Evolutionary conservation across 2,797 vertebrate species (phyloP), one percentile per base, ranked within the genome.

Genomic region (Delichon dasypus): DNA sequence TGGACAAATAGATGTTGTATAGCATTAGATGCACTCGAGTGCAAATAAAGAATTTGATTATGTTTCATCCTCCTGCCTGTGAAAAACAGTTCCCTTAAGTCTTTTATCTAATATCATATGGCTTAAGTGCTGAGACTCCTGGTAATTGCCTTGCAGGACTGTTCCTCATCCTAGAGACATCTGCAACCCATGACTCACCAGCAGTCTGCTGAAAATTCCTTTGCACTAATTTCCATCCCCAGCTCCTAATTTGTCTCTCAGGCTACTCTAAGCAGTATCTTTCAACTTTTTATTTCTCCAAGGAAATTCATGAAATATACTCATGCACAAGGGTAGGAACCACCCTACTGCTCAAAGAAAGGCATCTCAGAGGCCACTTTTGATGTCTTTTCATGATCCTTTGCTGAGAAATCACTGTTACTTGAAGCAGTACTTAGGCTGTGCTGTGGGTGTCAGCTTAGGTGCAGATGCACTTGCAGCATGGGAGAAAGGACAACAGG

Each of bases 131-230:
- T 82, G 77, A 90, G 48, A 51, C 20, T 92, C 22, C 86, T 64
- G 51, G 44, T 62, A 92, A 80, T 48, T 96, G 79, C 76, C 55
- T 90, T 92, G 76, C 10, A 45, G 71, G 73, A 84, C 76, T 84
- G 36, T 40, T 95, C 81, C n/a, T 88, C 85, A 67, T 88, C 65
- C 86, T 40, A 94, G 62, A 94, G 44, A 91, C 66, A 78, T 58
- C 70, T 89, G 50, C 58, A 85, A 40, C 45, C 85, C 2, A 0
- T 79, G 88, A 83, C 29, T 77, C 53, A 76, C 26, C 34, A 62
- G 62, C 27, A 73, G 53, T 61, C 87, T 44, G 4, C 45, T 73
- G 76, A 95, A 91, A 88, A 92, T 93, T 95, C 71, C 70, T 85
- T 80, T 58, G 44, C 53, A 67, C 30, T 88, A 68, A 87, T 93